Conservation (phyloP, 2,113 vertebrate genomes). For the Nibea coibor region DNA sequence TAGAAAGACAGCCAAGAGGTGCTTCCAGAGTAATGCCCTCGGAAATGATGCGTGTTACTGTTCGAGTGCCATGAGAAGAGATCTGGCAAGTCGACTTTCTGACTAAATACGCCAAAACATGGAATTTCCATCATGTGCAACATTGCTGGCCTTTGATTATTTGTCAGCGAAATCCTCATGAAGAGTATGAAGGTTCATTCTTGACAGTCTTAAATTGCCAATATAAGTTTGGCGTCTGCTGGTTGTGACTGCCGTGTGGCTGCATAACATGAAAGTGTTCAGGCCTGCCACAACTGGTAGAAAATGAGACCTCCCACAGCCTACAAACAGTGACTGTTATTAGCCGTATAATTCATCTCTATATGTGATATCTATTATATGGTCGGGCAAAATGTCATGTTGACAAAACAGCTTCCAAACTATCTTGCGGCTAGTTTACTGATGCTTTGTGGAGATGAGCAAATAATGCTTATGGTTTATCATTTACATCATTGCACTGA, state of each 20-base stretch:
- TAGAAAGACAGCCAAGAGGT: constrained; percentile 34
- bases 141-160: background rate
- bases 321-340: background rate
- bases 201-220: background rate
- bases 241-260: background rate
- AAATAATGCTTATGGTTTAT: background rate
- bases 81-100: background rate
- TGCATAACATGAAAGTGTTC: background rate
- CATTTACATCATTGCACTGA: background rate
- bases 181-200: background rate
- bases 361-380: no score
- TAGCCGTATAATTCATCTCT: no score
- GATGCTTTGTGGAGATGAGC: background rate
- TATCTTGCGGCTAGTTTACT: background rate
- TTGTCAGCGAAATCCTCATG: background rate
- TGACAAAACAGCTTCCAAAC: background rate
- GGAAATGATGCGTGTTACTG: background rate
- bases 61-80: constrained; percentile 19
- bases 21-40: constrained; percentile 20
- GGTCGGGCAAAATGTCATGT: background rate
- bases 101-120: background rate
- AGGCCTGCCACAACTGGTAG: background rate
- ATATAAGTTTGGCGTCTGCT: background rate
- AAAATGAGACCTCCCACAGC: background rate
- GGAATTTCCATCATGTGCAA: background rate